Conservation (phyloP, 2,113 vertebrate genomes). For the Litocranius walleri region DNA sequence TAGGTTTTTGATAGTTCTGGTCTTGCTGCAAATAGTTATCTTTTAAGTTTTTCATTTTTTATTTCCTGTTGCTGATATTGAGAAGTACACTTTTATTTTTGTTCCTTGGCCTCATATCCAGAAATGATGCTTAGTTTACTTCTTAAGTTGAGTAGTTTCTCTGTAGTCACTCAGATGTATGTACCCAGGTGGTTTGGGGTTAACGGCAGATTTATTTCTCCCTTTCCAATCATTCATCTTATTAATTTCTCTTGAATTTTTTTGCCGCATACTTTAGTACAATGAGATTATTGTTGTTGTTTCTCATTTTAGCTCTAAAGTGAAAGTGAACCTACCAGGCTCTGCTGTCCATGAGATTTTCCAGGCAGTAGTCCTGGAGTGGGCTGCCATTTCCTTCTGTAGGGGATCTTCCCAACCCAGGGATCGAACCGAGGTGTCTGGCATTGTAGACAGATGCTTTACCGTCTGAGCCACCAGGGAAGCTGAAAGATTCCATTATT, state of each 20-base stretch:
- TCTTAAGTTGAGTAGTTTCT: background rate
- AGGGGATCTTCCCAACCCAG: no score
- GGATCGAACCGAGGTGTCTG: no score
- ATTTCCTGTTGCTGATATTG: background rate
- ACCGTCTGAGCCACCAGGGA: no score
- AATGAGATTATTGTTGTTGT: background rate
- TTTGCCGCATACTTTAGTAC: background rate
- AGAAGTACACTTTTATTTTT: background rate
- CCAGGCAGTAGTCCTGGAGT: no score
- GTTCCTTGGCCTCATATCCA: background rate
- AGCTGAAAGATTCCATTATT: background rate
- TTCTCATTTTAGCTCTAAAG: background rate
- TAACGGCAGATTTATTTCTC: background rate
- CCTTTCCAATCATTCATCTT: background rate
- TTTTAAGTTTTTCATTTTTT: background rate
- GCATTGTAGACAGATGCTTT: no score
- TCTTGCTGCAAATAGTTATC: background rate
- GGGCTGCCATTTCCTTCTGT: no score
- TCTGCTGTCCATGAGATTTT: no score
- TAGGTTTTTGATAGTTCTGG: background rate
- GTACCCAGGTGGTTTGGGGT: background rate
- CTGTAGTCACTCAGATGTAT: background rate
- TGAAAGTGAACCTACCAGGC: no score
- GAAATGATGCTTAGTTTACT: background rate
- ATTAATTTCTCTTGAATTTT: background rate